These are phyloP conservation scores for Oryzias dopingdopingensis DNA, from an alignment of 2,797 vertebrate genomes.

Conservation along the genomic window DNA sequence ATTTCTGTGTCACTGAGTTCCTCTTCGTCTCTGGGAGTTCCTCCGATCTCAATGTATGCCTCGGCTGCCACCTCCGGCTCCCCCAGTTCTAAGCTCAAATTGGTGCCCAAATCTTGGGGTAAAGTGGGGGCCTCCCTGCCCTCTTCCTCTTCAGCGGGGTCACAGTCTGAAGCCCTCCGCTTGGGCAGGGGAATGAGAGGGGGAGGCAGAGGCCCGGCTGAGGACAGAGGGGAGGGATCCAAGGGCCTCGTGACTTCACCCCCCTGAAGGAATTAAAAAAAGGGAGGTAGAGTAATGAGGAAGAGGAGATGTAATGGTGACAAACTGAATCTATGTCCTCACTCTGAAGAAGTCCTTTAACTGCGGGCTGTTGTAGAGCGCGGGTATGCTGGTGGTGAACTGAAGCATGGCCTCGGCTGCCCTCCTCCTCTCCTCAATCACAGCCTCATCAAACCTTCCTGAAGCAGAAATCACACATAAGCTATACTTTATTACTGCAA, in stretches of 20 bases:
- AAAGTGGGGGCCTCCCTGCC: slow-evolving; percentile 74
- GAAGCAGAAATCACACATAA: slow-evolving; percentile 9
- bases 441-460: slow-evolving; percentile 89
- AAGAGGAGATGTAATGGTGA: neutral
- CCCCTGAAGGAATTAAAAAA: slow-evolving; percentile 62
- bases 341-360: slow-evolving; percentile 92
- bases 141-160: slow-evolving; percentile 73
- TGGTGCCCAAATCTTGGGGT: slow-evolving; percentile 64
- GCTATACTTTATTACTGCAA: too few species aligned
- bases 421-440: slow-evolving; percentile 87
- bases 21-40: slow-evolving; percentile 48
- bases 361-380: slow-evolving; percentile 90
- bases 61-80: slow-evolving; percentile 75
- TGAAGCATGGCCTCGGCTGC: slow-evolving; percentile 83
- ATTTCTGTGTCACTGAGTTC: slow-evolving; percentile 51
- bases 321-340: slow-evolving; percentile 17
- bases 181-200: slow-evolving; percentile 85
- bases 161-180: slow-evolving; percentile 67
- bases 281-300: neutral
- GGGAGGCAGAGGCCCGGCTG: slow-evolving; percentile 72
- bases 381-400: slow-evolving; percentile 84
- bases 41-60: slow-evolving; percentile 73
- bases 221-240: slow-evolving; percentile 55
- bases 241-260: slow-evolving; percentile 81
- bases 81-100: slow-evolving; percentile 49